These are phyloP conservation scores for Rhea pennata DNA, from an alignment of 2,113 vertebrate species.

Conservation along the genomic window DNA sequence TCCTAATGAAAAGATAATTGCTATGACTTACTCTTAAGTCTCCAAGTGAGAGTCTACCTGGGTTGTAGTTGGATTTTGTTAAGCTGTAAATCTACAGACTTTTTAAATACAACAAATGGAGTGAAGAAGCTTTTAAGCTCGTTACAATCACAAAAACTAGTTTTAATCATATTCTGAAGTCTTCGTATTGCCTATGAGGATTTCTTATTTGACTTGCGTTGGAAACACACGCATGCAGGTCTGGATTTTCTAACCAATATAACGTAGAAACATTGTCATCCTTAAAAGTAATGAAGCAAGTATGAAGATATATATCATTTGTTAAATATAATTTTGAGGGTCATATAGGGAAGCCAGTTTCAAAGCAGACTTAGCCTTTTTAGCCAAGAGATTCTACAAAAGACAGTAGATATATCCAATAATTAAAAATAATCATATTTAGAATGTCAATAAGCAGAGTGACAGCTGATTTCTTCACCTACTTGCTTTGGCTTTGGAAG, in stretches of 20 bases:
- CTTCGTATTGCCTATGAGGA: not conserved
- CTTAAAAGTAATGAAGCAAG: not conserved
- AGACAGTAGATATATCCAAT: too few species aligned
- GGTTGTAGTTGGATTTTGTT: not conserved
- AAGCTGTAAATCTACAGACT: not conserved
- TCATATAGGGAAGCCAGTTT: not conserved
- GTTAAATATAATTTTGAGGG: not conserved
- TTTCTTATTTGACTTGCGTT: not conserved
- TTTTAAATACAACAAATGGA: not conserved
- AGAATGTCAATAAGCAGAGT: not conserved
- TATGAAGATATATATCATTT: not conserved
- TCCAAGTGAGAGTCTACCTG: not conserved
- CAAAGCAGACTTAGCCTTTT: not conserved
- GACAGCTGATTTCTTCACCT: not conserved
- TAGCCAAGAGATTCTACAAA: not conserved
- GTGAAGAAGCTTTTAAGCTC: not conserved
- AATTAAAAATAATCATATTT: not conserved
- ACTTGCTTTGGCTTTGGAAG: not conserved
- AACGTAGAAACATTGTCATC: not conserved
- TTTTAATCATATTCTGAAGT: not conserved
- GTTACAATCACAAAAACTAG: not conserved
- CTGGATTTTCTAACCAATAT: not conserved
- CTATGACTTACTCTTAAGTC: not conserved
- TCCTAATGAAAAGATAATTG: not conserved
- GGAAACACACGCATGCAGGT: not conserved